Evolutionary conservation across 2,888 invertebrate species (phyloP), one percentile per base, ranked within the genome.

Genomic region (Cristatella mucedo): DNA sequence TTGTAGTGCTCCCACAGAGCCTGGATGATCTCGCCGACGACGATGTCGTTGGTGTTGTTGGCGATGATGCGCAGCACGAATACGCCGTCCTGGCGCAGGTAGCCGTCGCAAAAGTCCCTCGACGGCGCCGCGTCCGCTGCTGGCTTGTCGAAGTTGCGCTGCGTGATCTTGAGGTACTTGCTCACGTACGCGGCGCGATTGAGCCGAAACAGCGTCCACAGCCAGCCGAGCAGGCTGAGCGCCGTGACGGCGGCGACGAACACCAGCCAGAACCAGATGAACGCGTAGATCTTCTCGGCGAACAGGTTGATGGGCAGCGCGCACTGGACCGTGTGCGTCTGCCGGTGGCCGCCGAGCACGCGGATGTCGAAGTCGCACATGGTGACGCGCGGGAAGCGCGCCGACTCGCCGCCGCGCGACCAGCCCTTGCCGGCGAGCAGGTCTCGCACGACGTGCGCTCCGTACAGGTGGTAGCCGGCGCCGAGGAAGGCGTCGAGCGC

Each of bases 401-500:
- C 59, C 21, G 56, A 57, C 38, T 61, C 55, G 7, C 37, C 40
- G 16, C 41, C 41, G n/a, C n/a, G n/a, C n/a, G n/a, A n/a, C n/a
- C n/a, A n/a, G n/a, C n/a, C n/a, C n/a, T n/a, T n/a, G n/a, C 67
- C 67, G 45, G 57, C 54, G 33, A 68, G 57, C 43, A 70, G 47
- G 45, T 67, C 66, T 41, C 62, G 61, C 44, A 70, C 53, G n/a
- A 70, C 63, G 49, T 69, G 66, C 20, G 66, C 63, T 33, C 70
- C 69, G 51, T 63, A 64, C 29, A 59, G 53, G 45, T 64, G 61
- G 48, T 60, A 64, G 41, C 63, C 59, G 33, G 59, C 62, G 37
- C 68, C 69, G 18, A 70, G 58, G 45, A 70, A 70, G 44, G 62
- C 59, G 51, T 70, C 68, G 30, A 70, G 56, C 41, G 68, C 56